A percentile compares a stretch with the other conserved stretches of the same genome.
Evolutionary conservation across 2,113 vertebrate genomes (phyloP).

Genomic region (Lates calcarifer): DNA sequence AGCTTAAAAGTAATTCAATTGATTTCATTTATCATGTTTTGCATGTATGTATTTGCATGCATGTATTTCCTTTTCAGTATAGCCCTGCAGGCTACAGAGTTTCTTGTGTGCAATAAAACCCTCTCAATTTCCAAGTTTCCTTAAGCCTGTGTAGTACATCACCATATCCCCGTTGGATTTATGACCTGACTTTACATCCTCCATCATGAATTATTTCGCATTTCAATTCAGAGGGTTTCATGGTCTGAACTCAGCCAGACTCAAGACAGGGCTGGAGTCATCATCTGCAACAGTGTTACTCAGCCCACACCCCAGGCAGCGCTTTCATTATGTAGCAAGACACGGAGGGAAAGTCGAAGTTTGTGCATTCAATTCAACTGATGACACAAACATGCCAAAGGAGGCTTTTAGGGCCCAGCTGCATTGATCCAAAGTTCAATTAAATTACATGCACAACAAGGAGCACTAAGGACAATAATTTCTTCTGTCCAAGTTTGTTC

Average conservation of each 20-base stretch:
- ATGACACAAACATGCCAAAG: slow-evolving; percentile 53
- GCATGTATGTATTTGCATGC: neutral
- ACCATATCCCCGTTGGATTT: slow-evolving; percentile 22
- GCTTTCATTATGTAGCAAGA: slow-evolving; percentile 32
- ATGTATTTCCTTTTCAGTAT: neutral
- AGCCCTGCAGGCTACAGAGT: neutral
- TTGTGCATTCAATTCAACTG: slow-evolving; percentile 47
- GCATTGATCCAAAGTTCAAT: slow-evolving; percentile 58
- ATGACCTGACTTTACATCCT: slow-evolving; percentile 36
- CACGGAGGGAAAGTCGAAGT: slow-evolving; percentile 18
- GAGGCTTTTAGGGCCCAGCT: slow-evolving; percentile 47
- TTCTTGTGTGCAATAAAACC: slow-evolving; percentile 9
- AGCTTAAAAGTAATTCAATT: neutral
- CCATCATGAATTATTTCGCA: slow-evolving; percentile 31
- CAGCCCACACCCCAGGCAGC: neutral
- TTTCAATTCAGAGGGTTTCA: slow-evolving; percentile 41
- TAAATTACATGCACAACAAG: slow-evolving; percentile 47
- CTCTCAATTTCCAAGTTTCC: slow-evolving; percentile 24
- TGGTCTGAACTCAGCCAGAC: slow-evolving; percentile 41
- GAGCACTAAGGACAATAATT: slow-evolving; percentile 13
- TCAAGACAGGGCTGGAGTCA: slow-evolving; percentile 10
- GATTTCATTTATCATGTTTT: neutral
- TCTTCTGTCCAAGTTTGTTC: slow-evolving; percentile 1
- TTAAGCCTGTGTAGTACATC: slow-evolving; percentile 4
- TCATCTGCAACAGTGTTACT: slow-evolving; percentile 26